Evolutionary conservation across 2,888 invertebrate genomes (phyloP).

Genomic region (Dioctria linearis): DNA sequence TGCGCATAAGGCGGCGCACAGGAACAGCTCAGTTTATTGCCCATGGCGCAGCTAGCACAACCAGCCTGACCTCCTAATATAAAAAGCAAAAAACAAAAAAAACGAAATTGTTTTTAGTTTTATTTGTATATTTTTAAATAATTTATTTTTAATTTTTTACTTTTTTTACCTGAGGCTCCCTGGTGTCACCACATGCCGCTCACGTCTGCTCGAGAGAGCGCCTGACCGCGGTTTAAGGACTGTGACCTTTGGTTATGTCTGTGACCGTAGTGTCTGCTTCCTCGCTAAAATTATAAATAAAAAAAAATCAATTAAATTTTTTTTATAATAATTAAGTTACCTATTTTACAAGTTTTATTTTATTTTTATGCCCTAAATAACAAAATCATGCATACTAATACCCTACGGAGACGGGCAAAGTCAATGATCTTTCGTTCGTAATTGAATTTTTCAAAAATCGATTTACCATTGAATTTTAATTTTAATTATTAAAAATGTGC

Average conservation of each 20-base stretch:
- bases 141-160: neutral
- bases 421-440: too few species aligned
- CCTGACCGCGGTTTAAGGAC: conserved; percentile 83
- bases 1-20: conserved; percentile 96
- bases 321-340: neutral
- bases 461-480: too few species aligned
- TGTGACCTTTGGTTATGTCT: conserved; percentile 82
- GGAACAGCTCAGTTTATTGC: conserved; percentile 97
- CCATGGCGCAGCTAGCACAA: conserved; percentile 83
- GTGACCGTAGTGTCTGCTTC: conserved; percentile 75
- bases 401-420: too few species aligned
- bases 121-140: neutral
- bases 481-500: too few species aligned
- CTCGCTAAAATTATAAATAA: conserved; percentile 73
- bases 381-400: too few species aligned
- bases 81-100: neutral
- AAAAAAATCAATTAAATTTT: conserved; percentile 4
- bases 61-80: conserved; percentile 69
- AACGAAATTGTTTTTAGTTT: neutral
- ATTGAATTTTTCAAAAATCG: too few species aligned
- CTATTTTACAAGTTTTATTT: neutral
- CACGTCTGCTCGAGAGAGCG: conserved; percentile 78
- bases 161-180: conserved; percentile 77
- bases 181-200: conserved; percentile 86
- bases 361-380: too few species aligned